Conservation (phyloP, 2,113 vertebrate species). For the Synchiropus splendidus region DNA sequence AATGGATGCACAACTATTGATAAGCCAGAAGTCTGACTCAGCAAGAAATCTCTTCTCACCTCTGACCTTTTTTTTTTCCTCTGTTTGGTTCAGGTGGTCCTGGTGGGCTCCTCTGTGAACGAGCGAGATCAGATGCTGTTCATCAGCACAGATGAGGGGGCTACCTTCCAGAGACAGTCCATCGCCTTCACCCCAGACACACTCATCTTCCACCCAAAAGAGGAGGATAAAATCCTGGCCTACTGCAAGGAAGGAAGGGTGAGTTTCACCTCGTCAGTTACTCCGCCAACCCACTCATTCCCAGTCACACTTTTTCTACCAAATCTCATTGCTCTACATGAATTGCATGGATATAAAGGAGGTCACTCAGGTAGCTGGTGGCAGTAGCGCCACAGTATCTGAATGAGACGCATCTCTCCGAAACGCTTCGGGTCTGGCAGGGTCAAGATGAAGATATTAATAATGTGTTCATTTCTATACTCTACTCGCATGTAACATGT, state of each 20-base stretch:
- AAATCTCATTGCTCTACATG: no score
- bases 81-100: conserved; percentile 77
- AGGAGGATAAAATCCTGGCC: conserved; percentile 89
- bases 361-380: no score
- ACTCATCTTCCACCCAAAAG: conserved; percentile 86
- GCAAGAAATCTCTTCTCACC: conserved; percentile 6
- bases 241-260: conserved; percentile 86
- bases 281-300: not conserved
- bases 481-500: no score
- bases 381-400: no score
- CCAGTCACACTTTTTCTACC: no score
- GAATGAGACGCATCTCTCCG: no score
- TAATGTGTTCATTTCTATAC: no score
- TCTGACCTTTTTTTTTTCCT: conserved; percentile 15
- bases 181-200: conserved; percentile 80
- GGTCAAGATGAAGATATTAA: no score
- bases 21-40: conserved; percentile 13
- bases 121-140: conserved; percentile 88
- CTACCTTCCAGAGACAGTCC: conserved; percentile 83
- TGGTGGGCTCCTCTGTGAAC: conserved; percentile 84
- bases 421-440: no score
- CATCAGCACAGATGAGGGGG: conserved; percentile 86
- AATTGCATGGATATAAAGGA: no score
- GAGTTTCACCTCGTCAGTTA: conserved; percentile 16
- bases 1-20: conserved; percentile 10